Base-by-base conservation (phyloP, 2,113 vertebrate genomes). In the Xyrauchen texanus region DNA sequence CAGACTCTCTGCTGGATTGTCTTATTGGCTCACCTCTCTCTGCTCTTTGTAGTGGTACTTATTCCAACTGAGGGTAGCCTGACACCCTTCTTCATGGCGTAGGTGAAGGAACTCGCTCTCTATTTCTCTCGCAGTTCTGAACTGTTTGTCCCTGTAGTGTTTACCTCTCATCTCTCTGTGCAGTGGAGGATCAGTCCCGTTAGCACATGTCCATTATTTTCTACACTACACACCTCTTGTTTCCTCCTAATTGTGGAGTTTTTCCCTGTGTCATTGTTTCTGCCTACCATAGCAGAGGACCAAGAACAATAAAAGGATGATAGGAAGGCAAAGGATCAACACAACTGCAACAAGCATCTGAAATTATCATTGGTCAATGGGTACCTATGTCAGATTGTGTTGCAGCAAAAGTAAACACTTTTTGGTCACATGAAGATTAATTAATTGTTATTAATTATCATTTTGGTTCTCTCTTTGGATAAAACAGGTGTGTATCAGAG, bases 61-160 rank as follows among this genome's bases (percentile, higher is more conserved):
- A n/a, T n/a, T 55, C 12, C 6, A n/a, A 8, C 34, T 71, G 52
- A 10, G 55, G 13, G 55, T 34, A 44, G 46, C 53, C 10, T n/a
- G 8, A 5, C 13, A 58, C 55, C 55, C 55, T 58, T 3, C 34
- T 58, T 45, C 21, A 8, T 34, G 10, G 51, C 34, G 15, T 13
- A 58, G 55, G 55, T 58, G 55, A 58, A 58, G 55, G 55, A 58
- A n/a, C 55, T 15, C 15, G 7, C 46, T 49, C 7, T 47, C 15
- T 51, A 8, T 10, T 15, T 9, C n/a, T 47, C n/a, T 34, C 3
- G 5, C 4, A 42, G 4, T 34, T 69, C 51, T 55, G 90, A 91
- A 85, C 88, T 89, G 88, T 90, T 91, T 87, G 88, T 90, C 89
- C 88, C 88, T 84, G 68, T 52, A 77, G 86, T 88, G 85, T 90